phyloP scores from a whole-genome alignment of 2,797 vertebrate genomes.

The Poeciliopsis infans region DNA sequence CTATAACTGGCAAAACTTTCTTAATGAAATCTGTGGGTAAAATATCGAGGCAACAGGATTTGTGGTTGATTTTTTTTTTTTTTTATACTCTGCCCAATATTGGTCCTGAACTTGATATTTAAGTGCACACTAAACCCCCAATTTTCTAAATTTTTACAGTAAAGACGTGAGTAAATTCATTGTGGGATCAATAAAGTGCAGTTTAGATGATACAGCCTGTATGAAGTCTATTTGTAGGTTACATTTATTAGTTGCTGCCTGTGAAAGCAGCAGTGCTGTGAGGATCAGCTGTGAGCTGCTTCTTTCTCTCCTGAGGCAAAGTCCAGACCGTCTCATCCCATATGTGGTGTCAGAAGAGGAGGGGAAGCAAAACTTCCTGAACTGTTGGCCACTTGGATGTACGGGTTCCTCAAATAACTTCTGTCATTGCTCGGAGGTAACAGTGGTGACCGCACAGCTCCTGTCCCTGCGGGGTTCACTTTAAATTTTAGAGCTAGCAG shows the following conservation, averaged over 20 bases:
- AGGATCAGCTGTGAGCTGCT: slow-evolving; percentile 70
- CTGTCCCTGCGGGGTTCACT: slow-evolving; percentile 1
- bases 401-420: slow-evolving; percentile 24
- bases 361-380: slow-evolving; percentile 32
- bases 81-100: background rate
- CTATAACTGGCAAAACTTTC: background rate
- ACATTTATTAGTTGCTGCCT: slow-evolving; percentile 30
- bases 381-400: slow-evolving; percentile 26
- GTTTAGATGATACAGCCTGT: background rate
- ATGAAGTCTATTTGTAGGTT: background rate
- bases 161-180: background rate
- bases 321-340: slow-evolving; percentile 37
- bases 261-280: slow-evolving; percentile 40
- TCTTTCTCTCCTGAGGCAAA: slow-evolving; percentile 49
- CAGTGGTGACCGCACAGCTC: background rate
- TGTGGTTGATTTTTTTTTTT: background rate
- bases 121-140: background rate
- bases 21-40: background rate
- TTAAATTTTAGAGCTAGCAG: slow-evolving; percentile 15
- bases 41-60: background rate
- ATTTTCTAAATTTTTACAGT: background rate
- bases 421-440: slow-evolving; percentile 18
- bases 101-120: background rate
- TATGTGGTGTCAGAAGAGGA: slow-evolving; percentile 40
- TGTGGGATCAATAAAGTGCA: background rate